Percentiles rank a stretch among this genome's conserved stretches.
Conservation (phyloP, 2,113 vertebrate genomes). For the Laticauda laticaudata region DNA sequence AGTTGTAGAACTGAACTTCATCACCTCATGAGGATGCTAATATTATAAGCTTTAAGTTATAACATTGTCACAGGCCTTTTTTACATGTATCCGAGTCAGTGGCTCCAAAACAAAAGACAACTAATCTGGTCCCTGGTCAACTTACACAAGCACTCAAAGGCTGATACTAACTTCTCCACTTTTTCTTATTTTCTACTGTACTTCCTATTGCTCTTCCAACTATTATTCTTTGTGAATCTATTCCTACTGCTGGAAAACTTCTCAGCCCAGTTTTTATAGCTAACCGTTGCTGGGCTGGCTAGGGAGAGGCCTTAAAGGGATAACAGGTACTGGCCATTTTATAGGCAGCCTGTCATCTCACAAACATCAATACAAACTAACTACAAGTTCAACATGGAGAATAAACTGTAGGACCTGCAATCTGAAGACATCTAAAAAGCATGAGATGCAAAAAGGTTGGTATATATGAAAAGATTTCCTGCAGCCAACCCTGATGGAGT, state of each 20-base stretch:
- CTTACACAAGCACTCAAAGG: not conserved
- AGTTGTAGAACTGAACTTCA: not conserved
- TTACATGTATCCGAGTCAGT: not conserved
- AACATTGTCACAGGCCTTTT: not conserved
- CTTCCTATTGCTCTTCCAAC: not conserved
- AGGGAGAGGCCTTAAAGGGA: not conserved
- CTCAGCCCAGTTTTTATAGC: not conserved
- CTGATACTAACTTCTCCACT: not conserved
- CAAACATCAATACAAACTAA: not conserved
- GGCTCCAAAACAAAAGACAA: not conserved
- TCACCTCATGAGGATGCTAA: not conserved
- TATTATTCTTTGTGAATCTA: not conserved
- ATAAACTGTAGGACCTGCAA: not conserved
- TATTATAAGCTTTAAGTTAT: not conserved
- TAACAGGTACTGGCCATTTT: not conserved
- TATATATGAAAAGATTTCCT: not conserved
- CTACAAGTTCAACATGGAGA: not conserved
- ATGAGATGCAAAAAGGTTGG: not conserved
- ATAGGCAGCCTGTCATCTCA: not conserved
- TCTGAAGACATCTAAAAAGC: not conserved
- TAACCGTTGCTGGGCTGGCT: not conserved
- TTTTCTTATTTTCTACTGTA: not conserved
- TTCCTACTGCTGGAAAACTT: not conserved
- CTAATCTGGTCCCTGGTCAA: not conserved
- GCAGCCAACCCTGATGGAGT: not conserved